Evolutionary conservation across 2,797 vertebrate species (phyloP).

Genomic region (Peromyscus melanophrys): DNA sequence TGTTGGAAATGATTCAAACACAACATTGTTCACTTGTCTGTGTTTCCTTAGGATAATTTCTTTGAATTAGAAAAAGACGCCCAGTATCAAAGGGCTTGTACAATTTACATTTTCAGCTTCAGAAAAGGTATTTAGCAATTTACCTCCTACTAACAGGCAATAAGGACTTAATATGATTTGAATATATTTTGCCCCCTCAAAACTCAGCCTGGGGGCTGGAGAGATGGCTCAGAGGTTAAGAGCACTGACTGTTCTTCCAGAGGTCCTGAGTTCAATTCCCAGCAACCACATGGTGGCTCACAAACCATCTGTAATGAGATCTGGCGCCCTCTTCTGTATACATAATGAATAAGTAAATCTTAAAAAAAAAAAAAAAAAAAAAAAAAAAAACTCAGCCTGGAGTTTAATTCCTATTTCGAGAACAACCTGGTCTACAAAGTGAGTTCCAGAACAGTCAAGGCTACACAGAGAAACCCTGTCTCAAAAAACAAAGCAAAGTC

Average conservation of each 20-base stretch:
- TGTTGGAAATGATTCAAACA: slow-evolving; percentile 13
- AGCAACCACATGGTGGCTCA: too few species aligned
- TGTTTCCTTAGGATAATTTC: slow-evolving; percentile 58
- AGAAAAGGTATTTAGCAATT: slow-evolving; percentile 11
- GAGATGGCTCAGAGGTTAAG: too few species aligned
- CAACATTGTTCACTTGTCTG: neutral
- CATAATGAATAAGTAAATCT: too few species aligned
- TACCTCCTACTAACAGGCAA: neutral
- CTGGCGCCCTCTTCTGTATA: too few species aligned
- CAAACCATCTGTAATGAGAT: too few species aligned
- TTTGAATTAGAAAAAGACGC: slow-evolving; percentile 30
- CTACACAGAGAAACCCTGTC: neutral
- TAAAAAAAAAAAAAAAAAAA: too few species aligned
- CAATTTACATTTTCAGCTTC: slow-evolving; percentile 40
- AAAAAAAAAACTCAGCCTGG: neutral
- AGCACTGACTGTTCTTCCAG: too few species aligned
- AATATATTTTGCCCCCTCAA: too few species aligned
- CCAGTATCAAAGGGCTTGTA: neutral
- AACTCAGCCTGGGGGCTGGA: neutral
- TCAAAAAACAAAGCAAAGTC: too few species aligned
- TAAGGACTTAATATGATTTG: neutral
- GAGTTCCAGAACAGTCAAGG: too few species aligned
- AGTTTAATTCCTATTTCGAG: neutral
- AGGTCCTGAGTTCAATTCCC: too few species aligned
- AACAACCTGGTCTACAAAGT: too few species aligned